A percentile compares a stretch with the other conserved stretches of the same genome.
These are phyloP conservation scores for Tragulus kanchil DNA, from an alignment of 2,113 vertebrate species.

Conservation along the genomic window DNA sequence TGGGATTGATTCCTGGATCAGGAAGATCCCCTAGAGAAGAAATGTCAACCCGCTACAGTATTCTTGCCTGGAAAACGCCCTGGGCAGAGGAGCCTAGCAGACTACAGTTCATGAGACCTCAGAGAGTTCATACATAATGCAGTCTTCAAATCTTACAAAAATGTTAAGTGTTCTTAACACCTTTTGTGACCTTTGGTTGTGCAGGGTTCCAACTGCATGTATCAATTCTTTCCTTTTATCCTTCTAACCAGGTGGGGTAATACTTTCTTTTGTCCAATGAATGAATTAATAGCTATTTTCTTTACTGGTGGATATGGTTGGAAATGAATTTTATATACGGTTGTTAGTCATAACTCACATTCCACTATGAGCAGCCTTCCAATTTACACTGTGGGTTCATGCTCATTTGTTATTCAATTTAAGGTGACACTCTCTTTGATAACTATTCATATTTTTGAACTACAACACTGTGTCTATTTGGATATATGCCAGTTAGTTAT, in stretches of 20 bases:
- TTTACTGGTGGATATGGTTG: not conserved
- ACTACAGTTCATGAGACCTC: rapidly evolving
- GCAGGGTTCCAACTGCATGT: not conserved
- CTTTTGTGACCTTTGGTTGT: not conserved
- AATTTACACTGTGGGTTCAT: rapidly evolving
- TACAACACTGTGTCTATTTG: not conserved
- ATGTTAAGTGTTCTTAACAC: not conserved
- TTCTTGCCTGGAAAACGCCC: not conserved
- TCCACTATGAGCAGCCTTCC: not conserved
- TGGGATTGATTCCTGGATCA: not conserved
- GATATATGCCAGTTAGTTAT: not conserved
- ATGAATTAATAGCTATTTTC: not conserved
- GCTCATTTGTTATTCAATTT: not conserved
- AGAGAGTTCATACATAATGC: not conserved
- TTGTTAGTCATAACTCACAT: not conserved
- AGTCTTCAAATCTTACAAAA: not conserved
- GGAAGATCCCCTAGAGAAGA: not conserved
- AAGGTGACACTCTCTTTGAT: too few species aligned
- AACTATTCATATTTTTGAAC: not conserved
- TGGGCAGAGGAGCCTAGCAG: not conserved
- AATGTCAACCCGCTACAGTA: not conserved
- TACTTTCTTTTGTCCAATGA: not conserved
- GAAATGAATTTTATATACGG: not conserved
- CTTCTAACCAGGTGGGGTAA: not conserved
- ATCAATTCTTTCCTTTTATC: not conserved